A percentile compares a stretch with the other conserved stretches of the same genome.
Evolutionary conservation across 2,888 invertebrate genomes (phyloP).

Genomic region (Teinopalpus imperialis): DNA sequence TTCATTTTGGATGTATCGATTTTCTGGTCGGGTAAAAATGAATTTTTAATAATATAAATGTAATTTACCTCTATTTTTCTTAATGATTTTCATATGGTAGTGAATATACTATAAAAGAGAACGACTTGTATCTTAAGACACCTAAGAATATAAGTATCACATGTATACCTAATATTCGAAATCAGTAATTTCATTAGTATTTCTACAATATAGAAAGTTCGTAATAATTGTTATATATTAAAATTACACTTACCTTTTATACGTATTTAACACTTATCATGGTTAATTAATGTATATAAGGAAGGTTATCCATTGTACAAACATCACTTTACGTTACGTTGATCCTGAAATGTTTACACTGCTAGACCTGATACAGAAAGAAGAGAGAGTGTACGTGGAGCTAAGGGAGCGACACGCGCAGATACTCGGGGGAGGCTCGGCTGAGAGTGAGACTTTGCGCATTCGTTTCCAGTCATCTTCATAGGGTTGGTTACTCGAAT

Average conservation of each 20-base stretch:
- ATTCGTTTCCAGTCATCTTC: slow-evolving; percentile 46
- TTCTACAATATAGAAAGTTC: too few species aligned
- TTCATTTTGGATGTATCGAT: slow-evolving; percentile 45
- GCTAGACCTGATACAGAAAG: slow-evolving; percentile 28
- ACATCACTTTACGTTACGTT: not conserved
- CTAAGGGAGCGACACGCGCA: slow-evolving; percentile 42
- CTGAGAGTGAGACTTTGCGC: slow-evolving; percentile 69
- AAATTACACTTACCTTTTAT: slow-evolving; percentile 9
- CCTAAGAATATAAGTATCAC: too few species aligned
- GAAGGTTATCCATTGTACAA: not conserved
- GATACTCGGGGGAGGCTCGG: slow-evolving; percentile 52
- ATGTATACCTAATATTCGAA: too few species aligned
- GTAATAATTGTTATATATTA: not conserved
- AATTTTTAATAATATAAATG: not conserved
- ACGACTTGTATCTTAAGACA: too few species aligned
- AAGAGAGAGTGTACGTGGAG: slow-evolving; percentile 26
- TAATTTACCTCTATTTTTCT: too few species aligned
- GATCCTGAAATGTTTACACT: not conserved
- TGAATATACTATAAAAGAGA: too few species aligned
- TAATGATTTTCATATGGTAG: too few species aligned
- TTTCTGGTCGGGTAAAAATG: not conserved
- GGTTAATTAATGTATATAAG: not conserved
- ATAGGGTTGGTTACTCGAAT: slow-evolving; percentile 49
- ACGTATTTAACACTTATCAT: slow-evolving; percentile 7
- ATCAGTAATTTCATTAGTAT: too few species aligned